A percentile compares a stretch with the other conserved stretches of the same genome.
Conservation (phyloP, 2,797 vertebrate genomes). For the Trematomus bernacchii region DNA sequence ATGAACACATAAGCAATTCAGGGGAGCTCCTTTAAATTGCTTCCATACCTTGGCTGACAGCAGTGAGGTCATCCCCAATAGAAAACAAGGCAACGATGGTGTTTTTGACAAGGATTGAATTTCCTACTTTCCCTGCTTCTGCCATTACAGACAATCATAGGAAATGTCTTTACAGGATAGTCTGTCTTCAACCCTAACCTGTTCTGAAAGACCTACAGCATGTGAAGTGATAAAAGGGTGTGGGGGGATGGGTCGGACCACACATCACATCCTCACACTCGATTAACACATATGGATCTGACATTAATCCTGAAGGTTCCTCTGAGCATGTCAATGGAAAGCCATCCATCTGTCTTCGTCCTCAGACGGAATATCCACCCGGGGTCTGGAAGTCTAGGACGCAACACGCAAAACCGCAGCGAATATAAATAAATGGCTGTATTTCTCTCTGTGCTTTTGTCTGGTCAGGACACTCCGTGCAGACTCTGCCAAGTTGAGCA, state of each 20-base stretch:
- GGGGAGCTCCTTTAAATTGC: conserved; percentile 79
- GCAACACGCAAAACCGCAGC: conserved; percentile 84
- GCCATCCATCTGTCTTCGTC: conserved; percentile 82
- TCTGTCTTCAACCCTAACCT: conserved; percentile 54
- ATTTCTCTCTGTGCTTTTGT: conserved; percentile 84
- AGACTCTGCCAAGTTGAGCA: conserved; percentile 81
- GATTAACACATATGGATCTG: conserved; percentile 81
- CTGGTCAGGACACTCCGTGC: conserved; percentile 81
- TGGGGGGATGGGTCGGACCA: conserved; percentile 36
- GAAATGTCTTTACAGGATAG: conserved; percentile 43
- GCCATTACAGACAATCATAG: conserved; percentile 60
- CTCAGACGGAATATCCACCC: conserved; percentile 80
- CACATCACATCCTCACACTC: conserved; percentile 72
- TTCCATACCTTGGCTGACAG: conserved; percentile 83
- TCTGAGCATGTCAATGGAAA: conserved; percentile 78
- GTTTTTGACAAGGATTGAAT: conserved; percentile 63
- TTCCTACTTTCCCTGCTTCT: conserved; percentile 65
- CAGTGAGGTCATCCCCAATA: conserved; percentile 78
- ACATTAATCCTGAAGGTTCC: conserved; percentile 78
- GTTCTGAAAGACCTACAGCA: conserved; percentile 57
- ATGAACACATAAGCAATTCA: conserved; percentile 73
- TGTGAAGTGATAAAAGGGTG: conserved; percentile 15
- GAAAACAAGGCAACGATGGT: conserved; percentile 51
- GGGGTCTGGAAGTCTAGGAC: conserved; percentile 87
- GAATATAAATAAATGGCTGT: conserved; percentile 87